Conservation (phyloP, 1,140 invertebrate genomes). For the Phymorhynchus buccinoides region DNA sequence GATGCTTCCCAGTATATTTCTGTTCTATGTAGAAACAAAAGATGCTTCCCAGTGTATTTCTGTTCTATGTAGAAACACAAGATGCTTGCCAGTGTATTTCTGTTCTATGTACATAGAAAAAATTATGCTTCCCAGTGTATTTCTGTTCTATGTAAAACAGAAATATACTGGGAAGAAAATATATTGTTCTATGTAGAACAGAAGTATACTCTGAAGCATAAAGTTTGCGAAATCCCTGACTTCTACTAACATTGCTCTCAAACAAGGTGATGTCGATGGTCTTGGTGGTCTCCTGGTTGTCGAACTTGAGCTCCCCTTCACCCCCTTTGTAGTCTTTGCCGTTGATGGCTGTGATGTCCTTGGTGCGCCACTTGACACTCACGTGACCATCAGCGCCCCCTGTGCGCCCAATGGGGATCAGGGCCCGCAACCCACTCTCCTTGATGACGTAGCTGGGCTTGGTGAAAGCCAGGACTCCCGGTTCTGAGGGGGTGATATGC, state of each 20-base stretch:
- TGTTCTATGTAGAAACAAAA: too few relatives aligned
- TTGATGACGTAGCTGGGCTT: constrained; percentile 80
- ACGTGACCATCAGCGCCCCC: constrained; percentile 80
- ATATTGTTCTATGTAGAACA: too few relatives aligned
- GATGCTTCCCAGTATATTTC: too few relatives aligned
- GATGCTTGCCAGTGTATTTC: too few relatives aligned
- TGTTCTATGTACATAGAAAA: too few relatives aligned
- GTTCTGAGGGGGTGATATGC: constrained; percentile 78
- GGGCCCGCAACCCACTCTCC: constrained; percentile 77
- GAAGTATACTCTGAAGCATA: too few relatives aligned
- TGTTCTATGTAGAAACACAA: too few relatives aligned
- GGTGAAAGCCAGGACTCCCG: constrained; percentile 79
- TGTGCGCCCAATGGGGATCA: constrained; percentile 76
- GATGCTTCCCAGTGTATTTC: too few relatives aligned
- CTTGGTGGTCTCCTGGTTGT: constrained; percentile 77
- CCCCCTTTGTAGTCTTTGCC: constrained; percentile 76
- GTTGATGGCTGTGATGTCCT: constrained; percentile 78
- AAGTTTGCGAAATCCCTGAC: neutral
- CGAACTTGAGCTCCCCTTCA: constrained; percentile 77
- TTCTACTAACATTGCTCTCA: constrained; percentile 58
- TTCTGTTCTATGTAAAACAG: too few relatives aligned
- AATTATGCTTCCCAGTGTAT: too few relatives aligned
- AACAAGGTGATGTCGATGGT: constrained; percentile 78
- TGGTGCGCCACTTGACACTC: constrained; percentile 77
- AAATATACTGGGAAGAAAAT: too few relatives aligned